These are phyloP conservation scores for Spisula subtruncata DNA, from an alignment of 2,888 invertebrate species.

Conservation along the genomic window DNA sequence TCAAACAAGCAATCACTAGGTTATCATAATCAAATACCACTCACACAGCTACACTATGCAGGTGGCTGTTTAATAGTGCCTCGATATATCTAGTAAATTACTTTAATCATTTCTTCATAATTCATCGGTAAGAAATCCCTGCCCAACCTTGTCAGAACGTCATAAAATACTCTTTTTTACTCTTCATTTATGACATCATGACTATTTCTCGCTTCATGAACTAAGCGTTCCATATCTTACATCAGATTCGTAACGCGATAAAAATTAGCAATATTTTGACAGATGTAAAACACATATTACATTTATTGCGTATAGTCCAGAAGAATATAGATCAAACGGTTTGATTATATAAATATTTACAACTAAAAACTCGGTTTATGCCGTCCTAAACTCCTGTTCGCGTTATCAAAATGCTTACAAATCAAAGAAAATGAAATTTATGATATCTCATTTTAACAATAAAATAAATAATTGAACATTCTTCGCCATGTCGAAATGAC, in stretches of 20 bases:
- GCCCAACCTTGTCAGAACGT: neutral
- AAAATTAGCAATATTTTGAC: neutral
- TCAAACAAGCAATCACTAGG: neutral
- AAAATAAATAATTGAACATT: neutral
- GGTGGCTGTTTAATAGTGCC: constrained; percentile 8
- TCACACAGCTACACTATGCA: neutral
- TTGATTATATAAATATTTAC: constrained; percentile 7
- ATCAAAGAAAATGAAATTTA: neutral
- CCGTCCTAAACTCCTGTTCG: neutral
- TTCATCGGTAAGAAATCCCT: constrained; percentile 1
- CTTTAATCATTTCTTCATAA: constrained; percentile 15
- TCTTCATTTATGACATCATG: constrained; percentile 4
- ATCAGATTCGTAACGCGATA: neutral
- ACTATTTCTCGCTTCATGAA: constrained; percentile 4
- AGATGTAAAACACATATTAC: constrained; percentile 19
- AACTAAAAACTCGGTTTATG: constrained; percentile 6
- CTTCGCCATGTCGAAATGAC: neutral
- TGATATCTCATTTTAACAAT: neutral
- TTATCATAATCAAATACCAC: neutral
- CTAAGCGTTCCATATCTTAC: neutral
- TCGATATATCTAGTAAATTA: neutral
- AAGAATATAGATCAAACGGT: constrained; percentile 18
- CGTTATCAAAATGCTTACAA: neutral
- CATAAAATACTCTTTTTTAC: neutral
- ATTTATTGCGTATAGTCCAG: constrained; percentile 19